Conservation (phyloP, 2,888 invertebrate species). For the Leptopilina syphax region DNA sequence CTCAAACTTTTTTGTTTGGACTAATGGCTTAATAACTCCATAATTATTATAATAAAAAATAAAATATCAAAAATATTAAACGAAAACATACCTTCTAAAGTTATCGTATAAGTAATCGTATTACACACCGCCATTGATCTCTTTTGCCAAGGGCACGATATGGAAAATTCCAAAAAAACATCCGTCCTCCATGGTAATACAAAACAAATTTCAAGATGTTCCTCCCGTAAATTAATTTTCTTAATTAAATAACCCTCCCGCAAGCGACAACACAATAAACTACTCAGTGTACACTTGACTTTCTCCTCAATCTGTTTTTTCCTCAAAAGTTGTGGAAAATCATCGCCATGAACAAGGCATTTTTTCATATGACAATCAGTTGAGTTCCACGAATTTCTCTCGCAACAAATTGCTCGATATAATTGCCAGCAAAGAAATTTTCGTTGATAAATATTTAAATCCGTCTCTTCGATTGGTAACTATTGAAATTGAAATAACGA, state of each 20-base stretch:
- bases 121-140: conserved; percentile 70
- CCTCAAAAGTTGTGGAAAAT: conserved; percentile 79
- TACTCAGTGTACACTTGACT: conserved; percentile 80
- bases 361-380: conserved; percentile 75
- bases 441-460: conserved; percentile 81
- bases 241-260: conserved; percentile 85
- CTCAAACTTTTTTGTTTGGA: too few relatives aligned
- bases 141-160: conserved; percentile 81
- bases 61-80: not conserved
- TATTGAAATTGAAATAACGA: conserved; percentile 43
- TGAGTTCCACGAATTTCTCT: conserved; percentile 51
- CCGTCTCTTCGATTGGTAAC: conserved; percentile 58
- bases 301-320: conserved; percentile 83
- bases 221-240: conserved; percentile 78
- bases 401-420: conserved; percentile 63
- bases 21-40: too few relatives aligned
- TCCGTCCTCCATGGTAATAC: conserved; percentile 86
- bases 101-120: conserved; percentile 76
- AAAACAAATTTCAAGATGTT: conserved; percentile 81
- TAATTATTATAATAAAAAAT: not conserved
- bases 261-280: conserved; percentile 84
- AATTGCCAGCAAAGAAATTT: conserved; percentile 78
- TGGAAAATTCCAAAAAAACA: conserved; percentile 84
- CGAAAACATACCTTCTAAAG: conserved; percentile 69
- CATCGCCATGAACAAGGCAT: conserved; percentile 79